These are phyloP conservation scores for Geodia barretti DNA, from an alignment of 37 sponge, comb jelly and placozoan genomes.

Conservation along the genomic window DNA sequence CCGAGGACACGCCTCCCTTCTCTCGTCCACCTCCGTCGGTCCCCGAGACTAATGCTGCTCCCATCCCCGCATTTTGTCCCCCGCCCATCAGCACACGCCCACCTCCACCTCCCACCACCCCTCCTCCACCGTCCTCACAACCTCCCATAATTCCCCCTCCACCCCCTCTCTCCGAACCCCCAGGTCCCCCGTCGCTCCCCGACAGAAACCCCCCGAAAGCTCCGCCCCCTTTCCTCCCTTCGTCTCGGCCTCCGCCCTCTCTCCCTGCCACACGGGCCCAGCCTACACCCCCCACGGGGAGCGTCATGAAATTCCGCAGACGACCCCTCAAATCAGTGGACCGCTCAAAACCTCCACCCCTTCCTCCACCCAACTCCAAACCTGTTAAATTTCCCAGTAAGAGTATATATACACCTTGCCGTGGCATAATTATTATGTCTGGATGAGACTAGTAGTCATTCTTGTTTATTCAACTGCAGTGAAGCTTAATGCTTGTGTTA, in stretches of 20 bases:
- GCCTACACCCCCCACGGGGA: slow-evolving; percentile 23
- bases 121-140: background rate
- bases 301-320: slow-evolving; percentile 30
- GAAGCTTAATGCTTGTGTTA: too few species aligned
- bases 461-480: too few species aligned
- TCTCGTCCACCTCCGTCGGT: background rate
- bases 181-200: background rate
- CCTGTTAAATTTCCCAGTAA: too few species aligned
- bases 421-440: too few species aligned
- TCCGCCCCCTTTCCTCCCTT: slow-evolving; percentile 21
- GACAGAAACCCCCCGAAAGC: background rate
- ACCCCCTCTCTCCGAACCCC: slow-evolving; percentile 7
- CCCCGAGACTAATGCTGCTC: background rate
- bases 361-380: slow-evolving; percentile 33
- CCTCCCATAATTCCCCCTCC: background rate
- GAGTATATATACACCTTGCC: too few species aligned
- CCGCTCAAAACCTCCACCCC: slow-evolving; percentile 46
- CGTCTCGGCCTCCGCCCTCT: slow-evolving; percentile 6
- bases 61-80: background rate
- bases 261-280: background rate
- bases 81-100: background rate
- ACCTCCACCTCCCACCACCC: slow-evolving; percentile 23
- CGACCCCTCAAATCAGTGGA: slow-evolving; percentile 40
- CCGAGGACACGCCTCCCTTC: slow-evolving; percentile 1
- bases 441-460: too few species aligned